Evolutionary conservation across 2,888 invertebrate genomes (phyloP), one percentile per base, ranked within the genome.

Genomic region (Pyrrhopygopsis socrates): DNA sequence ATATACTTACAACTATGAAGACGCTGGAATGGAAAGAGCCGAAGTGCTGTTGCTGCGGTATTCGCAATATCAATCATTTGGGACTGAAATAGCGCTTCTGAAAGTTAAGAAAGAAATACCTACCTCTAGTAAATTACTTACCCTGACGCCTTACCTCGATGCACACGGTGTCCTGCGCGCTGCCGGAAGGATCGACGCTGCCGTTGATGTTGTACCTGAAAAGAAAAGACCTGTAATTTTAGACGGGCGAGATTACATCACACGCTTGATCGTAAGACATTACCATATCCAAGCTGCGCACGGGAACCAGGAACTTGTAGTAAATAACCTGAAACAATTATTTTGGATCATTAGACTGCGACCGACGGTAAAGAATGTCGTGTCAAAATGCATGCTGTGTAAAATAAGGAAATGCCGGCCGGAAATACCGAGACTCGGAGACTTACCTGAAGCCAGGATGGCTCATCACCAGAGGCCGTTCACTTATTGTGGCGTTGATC

Each of bases 391-490:
- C 24, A 86, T 91, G 84, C 5, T 91, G 0, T 93, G 91, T 41
- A 79, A 88, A 15, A 82, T 92, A 27, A 54, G 84, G 1, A 91
- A 84, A 29, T 9, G 29, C 3, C 77, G 77, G 11, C 93, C 92
- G 11, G 20, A 60, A 4, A 65, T 82, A 24, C 93, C 92, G 0
- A 58, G 89, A 50, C 89, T 92, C 87, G 92, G 91, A 22, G 92
- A 93, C 73, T 83, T 94, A 82, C 93, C 93, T 50, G 63, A 29
- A 5, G 89, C 89, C 0, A 73, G 93, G 0, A 2, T 94, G 73
- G 89, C 90, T 0, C 91, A 91, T 67, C 84, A 92, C 73, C 87
- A 91, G n/a, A 24, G 80, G 15, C 89, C 92, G 0, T 94, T 94
- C 54, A 82, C 90, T 0, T 60, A 73, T 41, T 88, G 91, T 41